These are phyloP conservation scores for Leptoclinus maculatus DNA, from an alignment of 2,797 vertebrate species.

Conservation along the genomic window DNA sequence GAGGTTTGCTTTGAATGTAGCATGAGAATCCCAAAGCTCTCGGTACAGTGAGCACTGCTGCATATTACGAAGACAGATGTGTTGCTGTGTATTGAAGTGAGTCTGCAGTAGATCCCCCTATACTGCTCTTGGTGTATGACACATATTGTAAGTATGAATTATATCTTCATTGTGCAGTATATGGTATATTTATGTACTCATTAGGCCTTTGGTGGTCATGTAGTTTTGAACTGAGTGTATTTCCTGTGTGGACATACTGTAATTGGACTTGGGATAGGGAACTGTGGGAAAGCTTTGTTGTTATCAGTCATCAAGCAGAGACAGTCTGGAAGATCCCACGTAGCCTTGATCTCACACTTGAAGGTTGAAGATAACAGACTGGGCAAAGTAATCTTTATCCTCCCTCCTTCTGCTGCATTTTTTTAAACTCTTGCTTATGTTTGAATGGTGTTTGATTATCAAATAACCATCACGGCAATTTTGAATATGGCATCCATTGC, in stretches of 20 bases:
- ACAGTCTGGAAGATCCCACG: background rate
- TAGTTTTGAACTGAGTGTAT: slow-evolving; percentile 15
- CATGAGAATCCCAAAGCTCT: slow-evolving; percentile 5
- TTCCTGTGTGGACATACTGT: slow-evolving; percentile 17
- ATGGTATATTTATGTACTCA: background rate
- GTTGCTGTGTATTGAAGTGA: background rate
- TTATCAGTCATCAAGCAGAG: slow-evolving; percentile 45
- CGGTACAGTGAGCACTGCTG: background rate
- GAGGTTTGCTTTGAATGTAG: slow-evolving; percentile 9
- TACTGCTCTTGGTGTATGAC: background rate
- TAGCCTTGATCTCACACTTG: slow-evolving; percentile 45
- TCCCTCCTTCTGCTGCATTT: slow-evolving; percentile 16
- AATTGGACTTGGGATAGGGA: slow-evolving; percentile 14
- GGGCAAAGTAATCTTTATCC: slow-evolving; percentile 17
- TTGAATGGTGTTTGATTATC: background rate
- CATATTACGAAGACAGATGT: background rate
- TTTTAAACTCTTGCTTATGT: background rate
- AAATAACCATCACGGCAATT: background rate
- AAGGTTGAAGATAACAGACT: slow-evolving; percentile 38
- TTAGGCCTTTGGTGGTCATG: background rate
- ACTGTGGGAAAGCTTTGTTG: slow-evolving; percentile 26
- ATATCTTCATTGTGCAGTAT: background rate
- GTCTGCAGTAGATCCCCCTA: background rate
- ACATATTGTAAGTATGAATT: background rate
- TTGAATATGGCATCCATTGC: background rate